These are phyloP conservation scores for Pedetes capensis DNA, from an alignment of 2,113 vertebrate genomes.

Conservation along the genomic window DNA sequence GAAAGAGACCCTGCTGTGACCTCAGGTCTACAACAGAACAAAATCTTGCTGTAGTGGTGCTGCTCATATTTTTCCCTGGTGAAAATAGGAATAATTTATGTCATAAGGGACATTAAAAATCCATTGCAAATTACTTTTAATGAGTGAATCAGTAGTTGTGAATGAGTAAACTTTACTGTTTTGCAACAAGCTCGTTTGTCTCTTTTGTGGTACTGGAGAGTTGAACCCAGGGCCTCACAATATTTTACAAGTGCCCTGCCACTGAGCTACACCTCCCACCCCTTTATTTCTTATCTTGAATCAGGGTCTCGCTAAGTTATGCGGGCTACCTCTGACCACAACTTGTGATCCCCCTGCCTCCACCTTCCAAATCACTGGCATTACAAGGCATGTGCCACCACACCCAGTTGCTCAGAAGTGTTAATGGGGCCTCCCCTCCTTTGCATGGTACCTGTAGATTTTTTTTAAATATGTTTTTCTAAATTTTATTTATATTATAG, in stretches of 20 bases:
- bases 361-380: no score
- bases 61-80: neutral
- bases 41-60: neutral
- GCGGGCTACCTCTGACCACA: no score
- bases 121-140: slow-evolving; percentile 19
- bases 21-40: neutral
- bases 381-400: no score
- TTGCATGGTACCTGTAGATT: neutral
- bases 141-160: neutral
- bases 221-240: no score
- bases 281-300: no score
- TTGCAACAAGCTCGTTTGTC: neutral
- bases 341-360: no score
- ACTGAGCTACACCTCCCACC: no score
- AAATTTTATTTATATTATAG: neutral
- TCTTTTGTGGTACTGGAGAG: no score
- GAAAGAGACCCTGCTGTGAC: neutral
- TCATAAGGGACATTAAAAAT: neutral
- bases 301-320: no score
- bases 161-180: neutral
- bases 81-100: neutral
- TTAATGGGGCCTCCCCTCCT: neutral
- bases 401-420: neutral
- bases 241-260: no score
- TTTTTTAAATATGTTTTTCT: neutral